phyloP scores from a whole-genome alignment of 2,113 vertebrate species.

The Neogale vison region DNA sequence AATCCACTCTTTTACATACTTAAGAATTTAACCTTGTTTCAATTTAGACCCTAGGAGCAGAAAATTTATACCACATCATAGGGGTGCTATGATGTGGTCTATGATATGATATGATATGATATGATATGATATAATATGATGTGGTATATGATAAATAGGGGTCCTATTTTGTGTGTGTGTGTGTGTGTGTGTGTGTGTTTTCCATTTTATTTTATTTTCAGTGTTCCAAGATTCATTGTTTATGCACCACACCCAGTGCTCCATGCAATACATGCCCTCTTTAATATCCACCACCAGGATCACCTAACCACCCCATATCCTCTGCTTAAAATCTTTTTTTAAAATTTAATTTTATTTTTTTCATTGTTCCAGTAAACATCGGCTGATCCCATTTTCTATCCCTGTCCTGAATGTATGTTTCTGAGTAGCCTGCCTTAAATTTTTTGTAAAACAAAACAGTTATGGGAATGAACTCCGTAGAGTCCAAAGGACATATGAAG shows the following conservation, averaged over 20 bases:
- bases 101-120: too few relatives aligned
- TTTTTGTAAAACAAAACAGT: neutral
- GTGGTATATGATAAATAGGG: too few relatives aligned
- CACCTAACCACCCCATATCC: too few relatives aligned
- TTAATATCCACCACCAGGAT: too few relatives aligned
- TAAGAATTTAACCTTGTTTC: conserved; percentile 33
- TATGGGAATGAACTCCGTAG: neutral
- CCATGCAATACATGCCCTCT: too few relatives aligned
- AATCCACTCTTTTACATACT: neutral
- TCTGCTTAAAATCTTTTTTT: too few relatives aligned
- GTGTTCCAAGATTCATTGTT: too few relatives aligned
- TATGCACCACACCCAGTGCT: too few relatives aligned
- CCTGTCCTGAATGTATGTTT: neutral
- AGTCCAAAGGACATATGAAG: neutral
- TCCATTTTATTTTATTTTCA: too few relatives aligned
- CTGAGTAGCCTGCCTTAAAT: neutral
- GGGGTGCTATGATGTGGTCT: neutral
- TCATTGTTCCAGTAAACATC: neutral
- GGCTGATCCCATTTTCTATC: neutral
- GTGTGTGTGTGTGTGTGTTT: too few relatives aligned
- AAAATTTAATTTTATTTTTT: too few relatives aligned
- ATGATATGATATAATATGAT: too few relatives aligned
- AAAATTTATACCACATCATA: neutral
- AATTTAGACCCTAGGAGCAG: neutral
- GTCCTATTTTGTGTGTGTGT: neutral